These are phyloP conservation scores for Leuctra nigra DNA, from an alignment of 2,888 invertebrate species.

Conservation along the genomic window DNA sequence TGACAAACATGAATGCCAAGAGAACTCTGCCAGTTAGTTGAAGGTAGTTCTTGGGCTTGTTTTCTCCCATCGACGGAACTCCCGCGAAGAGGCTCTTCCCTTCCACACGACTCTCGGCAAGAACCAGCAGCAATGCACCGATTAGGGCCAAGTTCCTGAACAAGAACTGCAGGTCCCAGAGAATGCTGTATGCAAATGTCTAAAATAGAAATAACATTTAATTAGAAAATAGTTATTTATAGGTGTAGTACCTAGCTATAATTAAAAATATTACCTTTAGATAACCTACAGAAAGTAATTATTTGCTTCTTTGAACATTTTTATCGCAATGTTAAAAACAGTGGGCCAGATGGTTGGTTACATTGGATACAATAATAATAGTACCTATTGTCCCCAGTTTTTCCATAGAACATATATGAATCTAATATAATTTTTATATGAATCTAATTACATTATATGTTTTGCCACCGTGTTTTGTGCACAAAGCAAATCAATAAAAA, in stretches of 20 bases:
- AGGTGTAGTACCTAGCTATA: too few species aligned
- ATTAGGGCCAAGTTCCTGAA: slow-evolving; percentile 94
- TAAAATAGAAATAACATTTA: slow-evolving; percentile 37
- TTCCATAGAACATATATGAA: too few species aligned
- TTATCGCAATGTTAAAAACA: too few species aligned
- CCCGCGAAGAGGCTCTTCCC: slow-evolving; percentile 95
- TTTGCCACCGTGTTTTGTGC: too few species aligned
- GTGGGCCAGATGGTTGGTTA: too few species aligned
- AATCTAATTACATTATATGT: too few species aligned
- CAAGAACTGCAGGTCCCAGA: slow-evolving; percentile 97
- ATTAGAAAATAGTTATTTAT: too few species aligned
- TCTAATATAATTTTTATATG: too few species aligned
- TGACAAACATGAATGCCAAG: slow-evolving; percentile 98
- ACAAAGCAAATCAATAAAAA: too few species aligned
- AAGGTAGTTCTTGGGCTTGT: slow-evolving; percentile 93
- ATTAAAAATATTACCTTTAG: too few species aligned
- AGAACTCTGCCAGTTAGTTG: slow-evolving; percentile 93
- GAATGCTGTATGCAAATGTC: slow-evolving; percentile 93
- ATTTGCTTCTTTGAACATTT: not conserved
- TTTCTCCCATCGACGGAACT: slow-evolving; percentile 82
- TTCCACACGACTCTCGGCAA: slow-evolving; percentile 94
- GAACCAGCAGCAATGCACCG: slow-evolving; percentile 89
- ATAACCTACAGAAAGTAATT: not conserved
- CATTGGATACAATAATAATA: too few species aligned
- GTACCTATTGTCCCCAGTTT: too few species aligned